Percentiles rank a stretch among this genome's conserved stretches.
Conservation (phyloP, 1,140 invertebrate species). For the Nephotettix cincticeps region DNA sequence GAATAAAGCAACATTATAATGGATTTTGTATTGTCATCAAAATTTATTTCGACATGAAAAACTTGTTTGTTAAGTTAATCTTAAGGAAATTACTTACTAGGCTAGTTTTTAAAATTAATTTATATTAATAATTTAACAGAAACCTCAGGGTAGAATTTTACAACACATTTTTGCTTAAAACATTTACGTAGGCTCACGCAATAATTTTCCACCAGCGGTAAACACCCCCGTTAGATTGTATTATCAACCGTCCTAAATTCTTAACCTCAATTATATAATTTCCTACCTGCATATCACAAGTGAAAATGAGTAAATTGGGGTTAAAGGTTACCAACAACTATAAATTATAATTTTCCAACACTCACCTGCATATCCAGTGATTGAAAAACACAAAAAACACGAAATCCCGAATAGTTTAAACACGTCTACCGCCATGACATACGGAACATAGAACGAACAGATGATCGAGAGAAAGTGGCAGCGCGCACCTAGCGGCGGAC, state of each 20-base stretch:
- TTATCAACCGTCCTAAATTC: conserved; percentile 1
- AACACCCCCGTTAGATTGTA: not conserved
- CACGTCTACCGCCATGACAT: conserved; percentile 16
- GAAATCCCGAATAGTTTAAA: conserved; percentile 6
- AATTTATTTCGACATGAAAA: too few species aligned
- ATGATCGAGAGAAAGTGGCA: conserved; percentile 13
- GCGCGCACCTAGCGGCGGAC: not conserved
- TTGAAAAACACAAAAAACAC: conserved; percentile 4
- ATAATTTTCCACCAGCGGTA: not conserved
- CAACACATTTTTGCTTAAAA: not conserved
- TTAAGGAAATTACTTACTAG: not conserved
- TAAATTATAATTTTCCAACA: not conserved
- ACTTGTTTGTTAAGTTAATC: not conserved
- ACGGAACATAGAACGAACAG: not conserved
- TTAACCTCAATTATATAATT: not conserved
- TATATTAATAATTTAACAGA: not conserved
- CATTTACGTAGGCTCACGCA: not conserved
- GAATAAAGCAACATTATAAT: too few species aligned
- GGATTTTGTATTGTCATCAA: too few species aligned
- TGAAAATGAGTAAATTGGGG: not conserved
- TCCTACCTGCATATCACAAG: not conserved
- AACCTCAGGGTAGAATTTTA: not conserved
- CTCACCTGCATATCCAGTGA: conserved; percentile 16
- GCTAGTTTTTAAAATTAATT: not conserved
- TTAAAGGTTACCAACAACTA: not conserved